phyloP scores from a whole-genome alignment of 2,113 vertebrate genomes.

The Triplophysa rosa region DNA sequence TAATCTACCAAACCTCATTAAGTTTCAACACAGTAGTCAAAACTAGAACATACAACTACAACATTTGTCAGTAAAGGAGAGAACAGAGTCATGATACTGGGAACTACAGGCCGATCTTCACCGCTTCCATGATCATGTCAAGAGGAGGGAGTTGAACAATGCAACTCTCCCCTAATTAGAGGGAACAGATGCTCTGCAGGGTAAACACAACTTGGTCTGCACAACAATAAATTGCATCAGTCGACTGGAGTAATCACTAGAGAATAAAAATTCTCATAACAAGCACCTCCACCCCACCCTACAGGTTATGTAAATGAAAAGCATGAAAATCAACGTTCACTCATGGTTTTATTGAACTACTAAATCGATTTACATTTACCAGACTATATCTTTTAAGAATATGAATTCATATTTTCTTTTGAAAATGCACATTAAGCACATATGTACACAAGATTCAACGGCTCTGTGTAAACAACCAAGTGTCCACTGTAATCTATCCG shows the following conservation, averaged over 20 bases:
- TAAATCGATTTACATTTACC: background rate
- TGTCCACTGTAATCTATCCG: background rate
- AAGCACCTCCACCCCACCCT: background rate
- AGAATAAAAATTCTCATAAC: constrained; percentile 33
- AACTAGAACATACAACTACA: background rate
- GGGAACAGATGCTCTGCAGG: constrained; percentile 52
- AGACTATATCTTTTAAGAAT: background rate
- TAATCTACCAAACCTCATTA: background rate
- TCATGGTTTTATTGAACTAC: background rate
- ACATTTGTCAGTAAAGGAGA: constrained; percentile 19
- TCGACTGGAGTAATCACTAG: constrained; percentile 36
- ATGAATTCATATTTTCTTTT: background rate
- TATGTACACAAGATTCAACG: background rate
- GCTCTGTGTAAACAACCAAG: background rate
- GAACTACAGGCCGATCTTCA: constrained; percentile 12
- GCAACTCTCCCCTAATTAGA: constrained; percentile 52
- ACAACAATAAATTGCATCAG: constrained; percentile 50
- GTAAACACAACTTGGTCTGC: constrained; percentile 56
- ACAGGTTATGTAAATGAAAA: constrained; percentile 36
- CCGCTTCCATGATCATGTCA: constrained; percentile 17
- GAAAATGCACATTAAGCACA: background rate
- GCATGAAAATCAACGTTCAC: constrained; percentile 6
- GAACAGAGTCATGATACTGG: constrained; percentile 2
- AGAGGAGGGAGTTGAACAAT: constrained; percentile 42
- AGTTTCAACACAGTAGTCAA: constrained; percentile 2